Percentiles rank a stretch among this genome's conserved stretches.
Conservation (phyloP, 2,113 vertebrate species). For the Pelmatolapia mariae region DNA sequence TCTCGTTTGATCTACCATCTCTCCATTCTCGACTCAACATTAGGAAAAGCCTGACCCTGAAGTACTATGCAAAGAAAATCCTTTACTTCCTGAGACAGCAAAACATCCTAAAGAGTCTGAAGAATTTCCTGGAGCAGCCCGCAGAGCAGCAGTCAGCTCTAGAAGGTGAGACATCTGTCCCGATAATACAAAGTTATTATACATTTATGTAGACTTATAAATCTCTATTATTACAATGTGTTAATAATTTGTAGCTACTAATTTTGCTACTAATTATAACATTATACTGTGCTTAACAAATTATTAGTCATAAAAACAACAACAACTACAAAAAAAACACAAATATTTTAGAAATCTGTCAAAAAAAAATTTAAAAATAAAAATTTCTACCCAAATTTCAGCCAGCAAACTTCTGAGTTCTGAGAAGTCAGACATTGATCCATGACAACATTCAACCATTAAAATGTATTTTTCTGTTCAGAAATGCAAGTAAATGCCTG, state of each 20-base stretch:
- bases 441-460: not conserved
- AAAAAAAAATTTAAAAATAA: not conserved
- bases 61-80: slow-evolving; percentile 98
- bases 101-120: slow-evolving; percentile 88
- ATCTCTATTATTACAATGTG: not conserved
- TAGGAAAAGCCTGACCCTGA: slow-evolving; percentile 92
- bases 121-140: slow-evolving; percentile 83
- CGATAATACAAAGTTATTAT: not conserved
- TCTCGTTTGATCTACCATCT: not conserved
- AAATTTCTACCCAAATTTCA: not conserved
- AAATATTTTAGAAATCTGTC: not conserved
- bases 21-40: not conserved
- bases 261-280: too few relatives aligned
- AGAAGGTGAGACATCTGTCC: slow-evolving; percentile 72
- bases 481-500: not conserved
- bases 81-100: slow-evolving; percentile 95
- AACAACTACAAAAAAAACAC: accelerated
- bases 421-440: not conserved
- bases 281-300: not conserved
- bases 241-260: not conserved
- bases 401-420: not conserved
- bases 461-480: not conserved
- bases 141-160: slow-evolving; percentile 81
- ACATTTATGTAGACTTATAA: not conserved
- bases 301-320: not conserved